Conservation (phyloP, 2,113 vertebrate genomes). For the Corvus moneduloides region DNA sequence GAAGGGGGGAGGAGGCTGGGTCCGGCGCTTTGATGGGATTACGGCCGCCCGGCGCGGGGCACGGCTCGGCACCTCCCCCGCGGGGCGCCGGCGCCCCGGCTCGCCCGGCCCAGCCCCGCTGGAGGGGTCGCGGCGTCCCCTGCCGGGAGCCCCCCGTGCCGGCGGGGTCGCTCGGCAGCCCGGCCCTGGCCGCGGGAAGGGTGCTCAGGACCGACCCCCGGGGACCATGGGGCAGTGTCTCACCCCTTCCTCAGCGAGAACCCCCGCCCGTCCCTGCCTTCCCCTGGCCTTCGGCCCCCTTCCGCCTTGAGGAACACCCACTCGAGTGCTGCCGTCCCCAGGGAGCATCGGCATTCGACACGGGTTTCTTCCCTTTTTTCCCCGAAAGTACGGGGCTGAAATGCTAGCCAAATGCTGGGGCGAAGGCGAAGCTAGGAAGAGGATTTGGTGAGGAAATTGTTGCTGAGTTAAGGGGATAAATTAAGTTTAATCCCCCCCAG, state of each 20-base stretch:
- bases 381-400: not conserved
- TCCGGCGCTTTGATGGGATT: constrained; percentile 11
- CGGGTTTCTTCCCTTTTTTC: accelerated
- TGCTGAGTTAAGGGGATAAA: constrained; percentile 68
- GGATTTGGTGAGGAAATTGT: not conserved
- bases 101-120: not conserved
- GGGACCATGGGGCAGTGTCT: accelerated
- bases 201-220: not conserved
- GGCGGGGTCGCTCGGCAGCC: accelerated
- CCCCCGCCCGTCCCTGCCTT: not conserved
- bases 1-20: not conserved
- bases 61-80: not conserved
- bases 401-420: not conserved
- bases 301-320: accelerated
- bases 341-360: no score
- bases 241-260: not conserved
- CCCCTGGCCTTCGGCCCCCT: no score
- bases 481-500: constrained; percentile 52
- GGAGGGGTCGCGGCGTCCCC: not conserved
- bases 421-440: not conserved
- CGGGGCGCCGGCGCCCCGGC: not conserved
- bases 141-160: not conserved
- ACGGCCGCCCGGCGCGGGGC: not conserved
- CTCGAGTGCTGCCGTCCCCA: not conserved
- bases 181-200: not conserved